Conservation (phyloP, 2,113 vertebrate genomes). For the Damaliscus lunatus region DNA sequence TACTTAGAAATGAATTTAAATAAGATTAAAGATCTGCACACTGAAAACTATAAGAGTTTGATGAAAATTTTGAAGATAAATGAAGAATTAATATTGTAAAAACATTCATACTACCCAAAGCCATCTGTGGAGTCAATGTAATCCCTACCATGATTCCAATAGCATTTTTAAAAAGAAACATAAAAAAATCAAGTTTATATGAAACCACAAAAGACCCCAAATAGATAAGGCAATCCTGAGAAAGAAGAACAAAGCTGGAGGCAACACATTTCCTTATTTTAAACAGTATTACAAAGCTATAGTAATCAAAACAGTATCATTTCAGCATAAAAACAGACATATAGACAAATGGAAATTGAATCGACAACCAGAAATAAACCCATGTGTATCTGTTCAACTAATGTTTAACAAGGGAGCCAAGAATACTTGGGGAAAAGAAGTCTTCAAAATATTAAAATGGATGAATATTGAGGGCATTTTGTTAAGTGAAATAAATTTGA, state of each 20-base stretch:
- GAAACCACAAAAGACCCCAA: neutral
- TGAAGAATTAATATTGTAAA: neutral
- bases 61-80: neutral
- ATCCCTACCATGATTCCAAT: neutral
- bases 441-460: neutral
- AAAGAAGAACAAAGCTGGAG: neutral
- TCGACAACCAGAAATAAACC: neutral
- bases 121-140: neutral
- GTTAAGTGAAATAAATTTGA: neutral
- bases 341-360: neutral
- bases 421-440: neutral
- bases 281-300: neutral
- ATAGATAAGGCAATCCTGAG: neutral
- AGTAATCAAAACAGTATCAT: neutral
- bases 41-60: neutral
- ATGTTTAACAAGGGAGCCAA: neutral
- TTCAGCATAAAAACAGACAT: neutral
- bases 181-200: neutral
- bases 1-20: neutral
- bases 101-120: neutral
- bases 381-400: neutral
- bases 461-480: neutral
- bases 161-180: neutral
- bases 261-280: neutral
- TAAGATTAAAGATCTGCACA: neutral